A percentile compares a stretch with the other conserved stretches of the same genome.
Evolutionary conservation across 2,888 invertebrate species (phyloP).

Genomic region (Acanthosepion pharaonis): DNA sequence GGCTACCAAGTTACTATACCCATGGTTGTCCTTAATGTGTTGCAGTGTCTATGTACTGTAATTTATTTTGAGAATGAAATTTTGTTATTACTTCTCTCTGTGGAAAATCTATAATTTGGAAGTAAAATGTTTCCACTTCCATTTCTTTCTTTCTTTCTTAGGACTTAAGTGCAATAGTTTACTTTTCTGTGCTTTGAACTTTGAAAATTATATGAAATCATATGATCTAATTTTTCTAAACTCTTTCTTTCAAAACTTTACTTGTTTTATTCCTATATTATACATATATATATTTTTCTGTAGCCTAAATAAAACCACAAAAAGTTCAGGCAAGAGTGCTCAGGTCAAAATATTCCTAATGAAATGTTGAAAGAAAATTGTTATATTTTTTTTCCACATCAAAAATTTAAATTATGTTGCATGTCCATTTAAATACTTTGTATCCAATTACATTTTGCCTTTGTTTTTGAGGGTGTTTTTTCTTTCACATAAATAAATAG

Average conservation of each 20-base stretch:
- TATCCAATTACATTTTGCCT: background rate
- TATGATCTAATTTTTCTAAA: background rate
- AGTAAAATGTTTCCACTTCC: background rate
- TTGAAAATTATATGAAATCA: background rate
- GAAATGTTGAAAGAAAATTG: background rate
- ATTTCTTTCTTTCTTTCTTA: background rate
- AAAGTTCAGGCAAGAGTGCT: background rate
- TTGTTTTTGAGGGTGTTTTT: background rate
- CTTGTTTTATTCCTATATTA: background rate
- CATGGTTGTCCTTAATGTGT: background rate
- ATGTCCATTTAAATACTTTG: background rate
- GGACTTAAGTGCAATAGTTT: background rate
- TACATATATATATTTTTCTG: background rate
- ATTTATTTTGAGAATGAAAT: conserved; percentile 4
- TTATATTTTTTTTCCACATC: background rate
- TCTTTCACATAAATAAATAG: background rate
- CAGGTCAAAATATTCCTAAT: background rate
- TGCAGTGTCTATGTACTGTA: background rate
- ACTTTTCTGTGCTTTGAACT: background rate
- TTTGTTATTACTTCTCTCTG: background rate
- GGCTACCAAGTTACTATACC: background rate
- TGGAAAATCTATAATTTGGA: background rate
- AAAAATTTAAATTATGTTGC: background rate
- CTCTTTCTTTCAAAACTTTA: background rate
- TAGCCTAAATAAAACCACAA: no score